Conservation (phyloP, 2,113 vertebrate genomes). For the Guaruba guarouba region DNA sequence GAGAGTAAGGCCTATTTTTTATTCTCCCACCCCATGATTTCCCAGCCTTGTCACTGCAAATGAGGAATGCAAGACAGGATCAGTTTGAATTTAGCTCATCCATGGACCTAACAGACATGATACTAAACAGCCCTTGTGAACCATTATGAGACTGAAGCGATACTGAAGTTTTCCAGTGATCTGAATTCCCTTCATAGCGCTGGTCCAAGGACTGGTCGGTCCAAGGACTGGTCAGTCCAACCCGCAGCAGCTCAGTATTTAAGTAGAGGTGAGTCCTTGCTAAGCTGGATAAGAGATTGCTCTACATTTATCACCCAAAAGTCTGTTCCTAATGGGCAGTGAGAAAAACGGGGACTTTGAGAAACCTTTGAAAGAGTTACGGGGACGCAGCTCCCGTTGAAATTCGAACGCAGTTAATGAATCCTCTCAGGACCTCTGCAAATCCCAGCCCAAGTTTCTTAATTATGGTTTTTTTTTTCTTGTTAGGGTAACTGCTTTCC, state of each 20-base stretch:
- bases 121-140: not conserved
- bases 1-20: not conserved
- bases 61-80: not conserved
- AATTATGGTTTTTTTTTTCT: slow-evolving; percentile 44
- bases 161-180: not conserved
- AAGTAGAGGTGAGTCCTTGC: not conserved
- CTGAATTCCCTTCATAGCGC: not conserved
- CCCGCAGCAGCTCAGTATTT: not conserved
- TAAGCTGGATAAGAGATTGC: not conserved
- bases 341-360: not conserved
- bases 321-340: not conserved
- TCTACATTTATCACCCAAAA: not conserved
- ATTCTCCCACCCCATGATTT: not conserved
- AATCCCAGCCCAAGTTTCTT: slow-evolving; percentile 49
- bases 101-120: not conserved
- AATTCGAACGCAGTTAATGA: slow-evolving; percentile 49
- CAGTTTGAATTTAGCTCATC: not conserved
- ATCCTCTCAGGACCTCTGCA: slow-evolving; percentile 50
- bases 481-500: slow-evolving; percentile 43
- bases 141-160: not conserved
- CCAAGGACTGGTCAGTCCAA: not conserved
- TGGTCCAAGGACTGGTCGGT: not conserved
- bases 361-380: slow-evolving; percentile 28
- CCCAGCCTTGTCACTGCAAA: not conserved
- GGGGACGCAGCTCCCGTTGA: slow-evolving; percentile 13